These are phyloP conservation scores for Drosophila tanythrix DNA, from an alignment of 2,888 invertebrate genomes.

Conservation along the genomic window DNA sequence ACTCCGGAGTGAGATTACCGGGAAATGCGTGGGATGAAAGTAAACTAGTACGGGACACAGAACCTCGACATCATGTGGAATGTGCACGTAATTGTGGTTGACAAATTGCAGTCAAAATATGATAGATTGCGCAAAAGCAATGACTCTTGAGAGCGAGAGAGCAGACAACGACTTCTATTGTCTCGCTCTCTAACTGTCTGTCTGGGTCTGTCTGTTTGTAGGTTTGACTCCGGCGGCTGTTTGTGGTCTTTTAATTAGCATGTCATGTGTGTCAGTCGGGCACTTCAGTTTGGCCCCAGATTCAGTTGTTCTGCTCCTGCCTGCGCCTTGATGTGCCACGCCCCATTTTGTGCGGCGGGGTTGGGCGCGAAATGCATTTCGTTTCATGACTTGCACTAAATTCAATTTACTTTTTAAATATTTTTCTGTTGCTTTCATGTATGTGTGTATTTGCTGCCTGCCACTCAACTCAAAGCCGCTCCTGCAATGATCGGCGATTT, in stretches of 20 bases:
- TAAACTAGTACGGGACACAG: conserved; percentile 7
- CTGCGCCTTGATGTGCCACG: conserved; percentile 54
- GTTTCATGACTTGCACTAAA: conserved; percentile 77
- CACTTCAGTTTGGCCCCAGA: conserved; percentile 62
- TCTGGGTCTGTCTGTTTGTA: conserved; percentile 8
- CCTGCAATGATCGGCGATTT: conserved; percentile 78
- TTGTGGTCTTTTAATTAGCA: conserved; percentile 84
- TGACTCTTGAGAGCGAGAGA: conserved; percentile 15
- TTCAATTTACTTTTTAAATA: conserved; percentile 79
- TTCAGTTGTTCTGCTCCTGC: conserved; percentile 33
- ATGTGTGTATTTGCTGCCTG: conserved; percentile 56
- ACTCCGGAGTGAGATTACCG: conserved; percentile 60
- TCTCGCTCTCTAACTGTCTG: conserved; percentile 4
- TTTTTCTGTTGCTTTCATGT: conserved; percentile 51
- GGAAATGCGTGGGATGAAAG: conserved; percentile 67
- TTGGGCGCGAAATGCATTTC: conserved; percentile 72
- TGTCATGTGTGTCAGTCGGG: conserved; percentile 79
- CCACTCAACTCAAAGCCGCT: conserved; percentile 75
- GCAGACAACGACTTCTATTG: conserved; percentile 33
- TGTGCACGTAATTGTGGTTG: conserved; percentile 72
- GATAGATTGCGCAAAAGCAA: conserved; percentile 63
- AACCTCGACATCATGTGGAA: conserved; percentile 39
- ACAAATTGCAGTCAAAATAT: conserved; percentile 80
- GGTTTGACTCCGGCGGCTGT: conserved; percentile 61
- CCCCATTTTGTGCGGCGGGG: conserved; percentile 26